Percentiles rank a stretch among this genome's conserved stretches.
phyloP scores from a whole-genome alignment of 2,797 vertebrate species.

The Chrysocyon brachyurus region DNA sequence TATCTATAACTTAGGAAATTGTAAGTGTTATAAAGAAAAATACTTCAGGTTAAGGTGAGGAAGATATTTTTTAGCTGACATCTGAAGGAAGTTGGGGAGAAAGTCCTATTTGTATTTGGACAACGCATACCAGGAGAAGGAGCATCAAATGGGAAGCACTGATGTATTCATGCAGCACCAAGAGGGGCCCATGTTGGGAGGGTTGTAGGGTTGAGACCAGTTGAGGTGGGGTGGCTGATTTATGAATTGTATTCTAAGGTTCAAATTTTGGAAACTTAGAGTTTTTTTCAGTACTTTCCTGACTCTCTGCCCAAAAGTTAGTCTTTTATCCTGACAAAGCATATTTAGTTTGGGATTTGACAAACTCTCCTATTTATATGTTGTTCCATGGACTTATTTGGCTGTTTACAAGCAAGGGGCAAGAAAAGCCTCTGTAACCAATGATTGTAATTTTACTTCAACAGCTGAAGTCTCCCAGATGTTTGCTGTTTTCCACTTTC shows the following conservation, averaged over 20 bases:
- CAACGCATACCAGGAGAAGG: neutral
- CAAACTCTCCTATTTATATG: conserved; percentile 32
- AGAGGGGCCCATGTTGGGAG: neutral
- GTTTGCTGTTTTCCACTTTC: conserved; percentile 51
- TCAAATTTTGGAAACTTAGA: conserved; percentile 24
- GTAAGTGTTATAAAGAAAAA: neutral
- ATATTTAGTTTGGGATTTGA: conserved; percentile 25
- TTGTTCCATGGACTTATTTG: conserved; percentile 9
- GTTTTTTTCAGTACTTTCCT: conserved; percentile 24
- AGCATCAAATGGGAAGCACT: neutral
- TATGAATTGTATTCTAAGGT: neutral
- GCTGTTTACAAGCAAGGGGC: conserved; percentile 61
- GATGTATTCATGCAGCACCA: neutral
- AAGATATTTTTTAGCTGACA: neutral
- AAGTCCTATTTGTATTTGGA: neutral
- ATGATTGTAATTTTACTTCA: conserved; percentile 49
- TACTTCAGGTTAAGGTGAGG: neutral
- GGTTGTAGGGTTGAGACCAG: neutral
- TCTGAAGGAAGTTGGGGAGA: neutral
- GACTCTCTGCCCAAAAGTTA: conserved; percentile 48
- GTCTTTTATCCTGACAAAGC: conserved; percentile 50
- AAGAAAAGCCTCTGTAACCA: conserved; percentile 62
- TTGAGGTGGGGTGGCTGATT: neutral
- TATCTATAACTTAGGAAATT: neutral
- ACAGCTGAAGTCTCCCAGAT: conserved; percentile 72